phyloP scores from a whole-genome alignment of 2,113 vertebrate species.

The Percopsis transmontana region DNA sequence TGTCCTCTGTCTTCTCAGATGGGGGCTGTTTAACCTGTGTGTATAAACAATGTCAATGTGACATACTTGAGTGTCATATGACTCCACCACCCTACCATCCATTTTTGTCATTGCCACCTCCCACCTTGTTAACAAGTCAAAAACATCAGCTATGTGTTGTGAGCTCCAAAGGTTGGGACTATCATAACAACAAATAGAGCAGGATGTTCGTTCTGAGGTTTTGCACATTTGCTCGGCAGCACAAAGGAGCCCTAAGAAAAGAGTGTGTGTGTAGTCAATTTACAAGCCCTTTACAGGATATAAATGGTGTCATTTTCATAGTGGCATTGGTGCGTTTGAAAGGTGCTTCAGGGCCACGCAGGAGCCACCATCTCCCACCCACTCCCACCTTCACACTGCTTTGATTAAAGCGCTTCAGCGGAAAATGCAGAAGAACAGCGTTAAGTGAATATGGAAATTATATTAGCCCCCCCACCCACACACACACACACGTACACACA shows the following conservation, averaged over 20 bases:
- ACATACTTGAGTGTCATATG: conserved; percentile 41
- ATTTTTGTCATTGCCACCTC: no score
- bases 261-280: conserved; percentile 70
- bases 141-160: no score
- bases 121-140: no score
- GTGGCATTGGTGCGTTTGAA: conserved; percentile 66
- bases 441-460: conserved; percentile 72
- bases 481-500: no score
- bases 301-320: conserved; percentile 69
- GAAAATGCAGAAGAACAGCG: conserved; percentile 36
- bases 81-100: conserved; percentile 25
- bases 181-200: not conserved
- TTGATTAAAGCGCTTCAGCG: conserved; percentile 66
- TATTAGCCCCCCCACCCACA: conserved; percentile 31
- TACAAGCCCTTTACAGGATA: conserved; percentile 68
- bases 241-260: conserved; percentile 60
- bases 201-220: no score
- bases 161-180: no score
- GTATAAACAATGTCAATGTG: conserved; percentile 23
- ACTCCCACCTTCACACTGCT: no score
- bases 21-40: no score
- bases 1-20: no score
- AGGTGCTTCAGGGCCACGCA: conserved; percentile 67
- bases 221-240: conserved; percentile 45
- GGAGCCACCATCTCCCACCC: conserved; percentile 49